Evolutionary conservation across 2,797 vertebrate genomes (phyloP), one percentile per base, ranked within the genome.

Genomic region (Myotis myotis): DNA sequence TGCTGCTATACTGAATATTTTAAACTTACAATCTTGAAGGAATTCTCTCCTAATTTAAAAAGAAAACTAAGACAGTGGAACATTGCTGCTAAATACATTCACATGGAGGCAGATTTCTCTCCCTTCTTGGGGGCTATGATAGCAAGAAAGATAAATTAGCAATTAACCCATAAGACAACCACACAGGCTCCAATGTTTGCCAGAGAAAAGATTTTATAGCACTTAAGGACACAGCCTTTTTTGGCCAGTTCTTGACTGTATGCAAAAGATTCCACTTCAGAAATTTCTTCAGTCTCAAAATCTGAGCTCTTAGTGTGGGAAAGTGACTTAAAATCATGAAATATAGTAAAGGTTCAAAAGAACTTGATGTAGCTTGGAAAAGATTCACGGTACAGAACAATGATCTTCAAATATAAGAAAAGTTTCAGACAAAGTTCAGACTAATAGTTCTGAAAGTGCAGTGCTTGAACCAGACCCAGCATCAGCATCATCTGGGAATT

Each of bases 21-120:
- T 95, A 70, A 92, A 95, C 17, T 75, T 91, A 90, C 2, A 83
- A 83, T 83, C n/a, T 36, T 95, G 55, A 93, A 96, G 68, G 38
- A 82, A 78, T 13, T 28, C 23, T 89, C 55, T 17, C 23, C 25
- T 82, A 91, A 94, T 44, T 57, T 85, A 62, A 71, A 85, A 85
- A 91, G 62, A 79, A 96, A 90, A n/a, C 47, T 86, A 79, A 82
- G 7, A 83, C 22, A 84, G 79, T 80, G 5, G 19, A 64, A 1
- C 13, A 38, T 25, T 3, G 62, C 53, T 87, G 44, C 36, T 38
- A 94, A 47, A 55, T 60, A 87, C 13, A 66, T 53, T 93, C 22
- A 60, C 10, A 57, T 30, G 13, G 41, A 84, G 25, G 53, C 30
- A 94, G 44, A 91, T 53, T n/a, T 51, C 51, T 89, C 70, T 80